A percentile compares a stretch with the other conserved stretches of the same genome.
Evolutionary conservation across 2,888 invertebrate genomes (phyloP).

Genomic region (Pseudococcus viburni): DNA sequence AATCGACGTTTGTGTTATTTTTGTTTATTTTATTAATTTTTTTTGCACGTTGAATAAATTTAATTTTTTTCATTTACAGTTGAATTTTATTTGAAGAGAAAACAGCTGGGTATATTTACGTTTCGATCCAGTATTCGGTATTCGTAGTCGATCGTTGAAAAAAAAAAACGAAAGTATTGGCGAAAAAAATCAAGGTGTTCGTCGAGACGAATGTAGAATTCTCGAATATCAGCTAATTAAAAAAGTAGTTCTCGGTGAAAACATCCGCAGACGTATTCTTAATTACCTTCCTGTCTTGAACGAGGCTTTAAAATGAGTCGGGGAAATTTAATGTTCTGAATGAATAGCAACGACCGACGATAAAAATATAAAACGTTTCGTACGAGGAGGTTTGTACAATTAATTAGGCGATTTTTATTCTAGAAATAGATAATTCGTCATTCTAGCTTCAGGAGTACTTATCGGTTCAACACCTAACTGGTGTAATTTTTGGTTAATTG

Average conservation of each 20-base stretch:
- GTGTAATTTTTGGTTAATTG: no score
- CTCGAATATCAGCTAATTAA: background rate
- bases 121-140: background rate
- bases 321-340: background rate
- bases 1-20: background rate
- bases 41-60: constrained; percentile 21
- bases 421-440: background rate
- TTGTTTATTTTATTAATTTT: background rate
- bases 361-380: background rate
- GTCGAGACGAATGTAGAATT: background rate
- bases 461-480: no score
- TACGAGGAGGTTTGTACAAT: background rate
- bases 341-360: background rate
- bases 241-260: background rate
- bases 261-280: background rate
- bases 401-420: background rate
- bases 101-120: background rate
- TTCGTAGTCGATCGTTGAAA: background rate
- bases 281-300: background rate
- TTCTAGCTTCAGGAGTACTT: no score
- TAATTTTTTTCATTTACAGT: background rate
- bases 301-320: background rate
- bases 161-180: background rate
- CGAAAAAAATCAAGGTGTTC: background rate
- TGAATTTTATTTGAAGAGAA: background rate